Conservation (phyloP, 2,888 invertebrate genomes). For the Marasmarcha lunaedactyla region DNA sequence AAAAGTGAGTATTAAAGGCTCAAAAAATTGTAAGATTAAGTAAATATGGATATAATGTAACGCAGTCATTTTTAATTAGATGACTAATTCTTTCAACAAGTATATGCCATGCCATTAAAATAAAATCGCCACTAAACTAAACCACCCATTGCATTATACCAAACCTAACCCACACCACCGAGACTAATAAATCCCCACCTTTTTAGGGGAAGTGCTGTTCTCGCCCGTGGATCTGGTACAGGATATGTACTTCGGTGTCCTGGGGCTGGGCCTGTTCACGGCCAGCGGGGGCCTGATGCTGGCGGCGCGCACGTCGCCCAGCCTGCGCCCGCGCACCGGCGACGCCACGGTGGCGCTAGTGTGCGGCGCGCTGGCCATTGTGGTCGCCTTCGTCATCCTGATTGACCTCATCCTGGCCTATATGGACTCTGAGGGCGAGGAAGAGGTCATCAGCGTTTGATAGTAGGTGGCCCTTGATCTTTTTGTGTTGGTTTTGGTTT, state of each 20-base stretch:
- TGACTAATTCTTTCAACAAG: too few relatives aligned
- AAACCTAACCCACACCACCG: not conserved
- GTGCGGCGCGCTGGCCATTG: constrained; percentile 32
- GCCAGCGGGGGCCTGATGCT: constrained; percentile 42
- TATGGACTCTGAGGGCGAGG: constrained; percentile 55
- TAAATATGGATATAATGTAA: too few relatives aligned
- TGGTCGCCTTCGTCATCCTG: constrained; percentile 43
- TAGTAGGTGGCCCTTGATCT: constrained; percentile 21
- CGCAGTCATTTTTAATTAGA: too few relatives aligned
- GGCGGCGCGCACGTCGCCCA: constrained; percentile 26
- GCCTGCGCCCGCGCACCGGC: constrained; percentile 38
- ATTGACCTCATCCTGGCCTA: constrained; percentile 53
- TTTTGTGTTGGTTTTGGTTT: not conserved
- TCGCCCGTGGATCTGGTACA: constrained; percentile 57
- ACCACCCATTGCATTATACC: too few relatives aligned
- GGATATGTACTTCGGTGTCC: constrained; percentile 53
- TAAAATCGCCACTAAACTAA: too few relatives aligned
- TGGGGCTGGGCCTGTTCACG: constrained; percentile 42
- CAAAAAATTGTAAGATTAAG: too few relatives aligned
- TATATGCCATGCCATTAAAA: too few relatives aligned
- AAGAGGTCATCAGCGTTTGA: constrained; percentile 50
- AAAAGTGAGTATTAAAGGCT: too few relatives aligned
- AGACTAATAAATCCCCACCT: constrained; percentile 11
- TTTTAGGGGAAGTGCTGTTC: constrained; percentile 58
- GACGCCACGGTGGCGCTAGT: constrained; percentile 33